Percentiles rank a stretch among this genome's conserved stretches.
Evolutionary conservation across 1,140 invertebrate genomes (phyloP).

Genomic region (Akabosia matsudoensis): DNA sequence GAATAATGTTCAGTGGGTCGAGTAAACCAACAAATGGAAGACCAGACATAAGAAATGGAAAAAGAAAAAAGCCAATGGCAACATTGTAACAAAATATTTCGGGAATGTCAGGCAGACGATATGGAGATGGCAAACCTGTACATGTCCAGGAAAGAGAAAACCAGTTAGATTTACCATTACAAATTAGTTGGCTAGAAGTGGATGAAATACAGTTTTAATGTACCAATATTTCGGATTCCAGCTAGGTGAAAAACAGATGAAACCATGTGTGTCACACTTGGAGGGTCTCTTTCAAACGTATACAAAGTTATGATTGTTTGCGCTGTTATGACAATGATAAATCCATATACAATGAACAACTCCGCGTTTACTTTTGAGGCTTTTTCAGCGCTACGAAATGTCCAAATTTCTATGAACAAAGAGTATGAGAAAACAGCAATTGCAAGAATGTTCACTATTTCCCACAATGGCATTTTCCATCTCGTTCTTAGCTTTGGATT

Average conservation of each 20-base stretch:
- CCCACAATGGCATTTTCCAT: neutral
- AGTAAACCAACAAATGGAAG: neutral
- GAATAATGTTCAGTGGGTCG: neutral
- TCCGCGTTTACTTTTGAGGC: neutral
- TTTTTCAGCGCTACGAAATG: neutral
- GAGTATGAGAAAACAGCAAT: neutral
- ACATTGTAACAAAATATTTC: neutral
- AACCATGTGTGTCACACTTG: neutral
- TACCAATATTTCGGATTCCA: neutral
- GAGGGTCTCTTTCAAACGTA: neutral
- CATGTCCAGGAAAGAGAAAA: no score
- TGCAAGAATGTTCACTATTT: neutral
- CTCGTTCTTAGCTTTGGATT: neutral
- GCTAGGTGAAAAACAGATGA: neutral
- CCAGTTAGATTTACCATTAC: neutral
- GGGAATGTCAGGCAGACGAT: neutral
- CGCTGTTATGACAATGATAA: neutral
- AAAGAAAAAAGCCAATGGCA: neutral
- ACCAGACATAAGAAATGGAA: neutral
- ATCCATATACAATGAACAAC: neutral
- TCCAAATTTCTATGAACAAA: neutral
- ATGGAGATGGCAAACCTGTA: neutral
- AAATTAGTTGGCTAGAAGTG: neutral
- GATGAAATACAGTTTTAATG: neutral
- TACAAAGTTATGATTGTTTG: neutral